Evolutionary conservation across 2,797 vertebrate species (phyloP).

Genomic region (Varecia variegata): DNA sequence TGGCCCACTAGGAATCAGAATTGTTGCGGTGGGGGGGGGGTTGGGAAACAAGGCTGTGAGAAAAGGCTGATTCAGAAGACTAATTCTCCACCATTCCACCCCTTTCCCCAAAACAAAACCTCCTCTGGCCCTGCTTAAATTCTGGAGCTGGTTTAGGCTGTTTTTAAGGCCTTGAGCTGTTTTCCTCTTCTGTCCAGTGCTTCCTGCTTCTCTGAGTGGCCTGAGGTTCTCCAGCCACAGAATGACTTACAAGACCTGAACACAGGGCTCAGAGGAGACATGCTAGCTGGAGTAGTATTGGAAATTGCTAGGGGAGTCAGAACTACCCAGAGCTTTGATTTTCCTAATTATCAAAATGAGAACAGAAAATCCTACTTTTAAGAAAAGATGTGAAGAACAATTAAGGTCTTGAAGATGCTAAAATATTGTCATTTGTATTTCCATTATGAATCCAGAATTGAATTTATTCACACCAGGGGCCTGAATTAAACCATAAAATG

Average conservation of each 20-base stretch:
- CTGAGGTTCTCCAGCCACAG: neutral
- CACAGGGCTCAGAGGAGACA: neutral
- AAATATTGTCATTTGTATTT: neutral
- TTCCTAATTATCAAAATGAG: neutral
- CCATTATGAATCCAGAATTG: neutral
- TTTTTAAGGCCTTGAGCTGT: neutral
- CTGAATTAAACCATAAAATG: neutral
- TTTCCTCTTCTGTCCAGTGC: neutral
- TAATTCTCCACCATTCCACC: neutral
- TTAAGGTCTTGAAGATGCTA: neutral
- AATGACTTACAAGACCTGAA: neutral
- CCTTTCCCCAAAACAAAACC: neutral
- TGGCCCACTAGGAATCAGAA: neutral
- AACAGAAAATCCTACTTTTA: neutral
- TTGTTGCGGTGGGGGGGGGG: accelerated
- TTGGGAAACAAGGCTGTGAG: neutral
- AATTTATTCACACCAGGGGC: neutral
- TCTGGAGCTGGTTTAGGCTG: neutral
- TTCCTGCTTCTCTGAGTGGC: neutral
- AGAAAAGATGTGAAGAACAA: neutral
- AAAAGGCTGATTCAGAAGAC: neutral
- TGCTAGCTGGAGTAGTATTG: neutral
- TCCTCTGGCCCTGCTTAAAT: neutral
- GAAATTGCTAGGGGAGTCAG: neutral
- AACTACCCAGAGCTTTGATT: neutral